These are phyloP conservation scores for Pyrrhosoma nymphula DNA, from an alignment of 2,888 invertebrate species.

Conservation along the genomic window DNA sequence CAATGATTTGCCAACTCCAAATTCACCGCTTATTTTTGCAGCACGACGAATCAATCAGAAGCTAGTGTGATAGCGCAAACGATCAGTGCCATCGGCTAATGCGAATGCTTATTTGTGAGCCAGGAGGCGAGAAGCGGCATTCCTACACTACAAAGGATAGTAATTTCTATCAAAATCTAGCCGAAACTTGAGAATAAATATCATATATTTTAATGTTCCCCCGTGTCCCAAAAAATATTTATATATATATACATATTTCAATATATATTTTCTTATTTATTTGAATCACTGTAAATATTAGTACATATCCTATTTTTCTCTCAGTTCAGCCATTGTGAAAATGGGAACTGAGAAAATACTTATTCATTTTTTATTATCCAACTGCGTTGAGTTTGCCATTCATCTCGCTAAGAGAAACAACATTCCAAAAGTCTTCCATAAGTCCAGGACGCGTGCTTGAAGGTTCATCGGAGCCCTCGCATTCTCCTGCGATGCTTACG, in stretches of 20 bases:
- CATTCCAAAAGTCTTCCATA: constrained; percentile 62
- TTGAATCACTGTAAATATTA: constrained; percentile 55
- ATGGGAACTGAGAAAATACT: constrained; percentile 6
- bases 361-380: background rate
- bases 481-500: background rate
- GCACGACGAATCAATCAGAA: constrained; percentile 21
- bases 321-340: constrained; percentile 34
- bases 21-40: constrained; percentile 59
- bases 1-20: constrained; percentile 44
- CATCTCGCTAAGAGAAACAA: constrained; percentile 58
- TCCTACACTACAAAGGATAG: background rate
- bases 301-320: constrained; percentile 62
- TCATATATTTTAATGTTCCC: constrained; percentile 60
- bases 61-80: background rate
- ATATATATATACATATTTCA: constrained; percentile 35
- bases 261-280: constrained; percentile 64
- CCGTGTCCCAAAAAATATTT: constrained; percentile 23
- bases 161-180: background rate
- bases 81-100: background rate
- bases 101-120: background rate
- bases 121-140: background rate
- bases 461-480: background rate
- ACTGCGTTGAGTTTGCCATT: constrained; percentile 41
- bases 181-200: background rate
- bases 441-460: background rate